Conservation (phyloP, 2,888 invertebrate species). For the Microdon myrmicae region DNA sequence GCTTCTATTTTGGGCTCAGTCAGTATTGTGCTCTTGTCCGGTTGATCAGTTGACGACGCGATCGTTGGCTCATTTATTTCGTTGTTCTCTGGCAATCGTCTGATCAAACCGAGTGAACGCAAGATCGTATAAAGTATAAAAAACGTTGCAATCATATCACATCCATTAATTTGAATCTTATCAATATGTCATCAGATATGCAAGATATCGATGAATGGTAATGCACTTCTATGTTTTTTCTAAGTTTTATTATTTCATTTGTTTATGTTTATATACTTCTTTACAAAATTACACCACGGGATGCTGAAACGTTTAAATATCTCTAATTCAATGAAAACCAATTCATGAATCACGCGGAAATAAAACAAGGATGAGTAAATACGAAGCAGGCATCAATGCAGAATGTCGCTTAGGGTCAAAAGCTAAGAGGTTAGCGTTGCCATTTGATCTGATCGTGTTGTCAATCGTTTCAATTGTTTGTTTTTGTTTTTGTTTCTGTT, state of each 20-base stretch:
- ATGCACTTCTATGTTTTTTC: slow-evolving; percentile 9
- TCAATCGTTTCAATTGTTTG: slow-evolving; percentile 13
- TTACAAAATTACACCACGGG: slow-evolving; percentile 14
- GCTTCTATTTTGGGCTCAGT: slow-evolving; percentile 14
- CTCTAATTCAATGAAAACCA: slow-evolving; percentile 41
- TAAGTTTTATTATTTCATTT: slow-evolving; percentile 7
- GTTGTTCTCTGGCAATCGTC: slow-evolving; percentile 53
- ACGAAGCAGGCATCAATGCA: slow-evolving; percentile 11
- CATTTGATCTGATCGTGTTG: slow-evolving; percentile 45
- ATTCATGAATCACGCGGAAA: slow-evolving; percentile 24
- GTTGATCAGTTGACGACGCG: slow-evolving; percentile 33
- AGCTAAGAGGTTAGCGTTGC: slow-evolving; percentile 40
- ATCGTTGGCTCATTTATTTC: slow-evolving; percentile 28
- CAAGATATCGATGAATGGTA: too few species aligned
- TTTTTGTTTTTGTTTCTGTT: too few species aligned
- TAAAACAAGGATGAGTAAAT: slow-evolving; percentile 16
- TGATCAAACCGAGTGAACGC: slow-evolving; percentile 66
- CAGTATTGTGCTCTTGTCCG: slow-evolving; percentile 49
- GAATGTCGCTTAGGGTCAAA: slow-evolving; percentile 30
- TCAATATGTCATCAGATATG: background rate
- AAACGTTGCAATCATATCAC: slow-evolving; percentile 66
- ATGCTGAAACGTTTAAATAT: slow-evolving; percentile 30
- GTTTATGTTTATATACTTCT: slow-evolving; percentile 1
- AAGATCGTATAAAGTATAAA: slow-evolving; percentile 67
- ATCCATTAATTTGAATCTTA: slow-evolving; percentile 42